Evolutionary conservation across 2,888 invertebrate species (phyloP).

Genomic region (Cylloceria caligata): DNA sequence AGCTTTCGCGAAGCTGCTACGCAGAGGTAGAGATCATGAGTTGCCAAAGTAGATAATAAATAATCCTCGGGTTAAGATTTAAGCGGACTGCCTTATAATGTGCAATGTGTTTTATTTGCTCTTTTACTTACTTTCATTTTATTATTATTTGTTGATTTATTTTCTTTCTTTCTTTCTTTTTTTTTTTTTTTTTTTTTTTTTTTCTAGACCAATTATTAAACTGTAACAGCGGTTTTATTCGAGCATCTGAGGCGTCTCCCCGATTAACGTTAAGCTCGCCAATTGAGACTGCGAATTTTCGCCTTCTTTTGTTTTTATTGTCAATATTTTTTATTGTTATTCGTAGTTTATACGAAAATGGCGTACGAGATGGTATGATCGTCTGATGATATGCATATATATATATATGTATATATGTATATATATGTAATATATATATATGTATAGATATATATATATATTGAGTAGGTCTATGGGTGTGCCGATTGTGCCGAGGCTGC

Average conservation of each 20-base stretch:
- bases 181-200: conserved; percentile 34
- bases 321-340: conserved; percentile 49
- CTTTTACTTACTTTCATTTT: conserved; percentile 46
- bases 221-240: conserved; percentile 38
- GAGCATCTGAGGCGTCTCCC: conserved; percentile 13
- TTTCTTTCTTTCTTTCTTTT: conserved; percentile 31
- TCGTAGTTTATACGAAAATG: conserved; percentile 57
- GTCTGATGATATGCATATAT: conserved; percentile 17
- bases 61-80: conserved; percentile 67
- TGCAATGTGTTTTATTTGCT: conserved; percentile 70
- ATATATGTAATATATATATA: conserved; percentile 1
- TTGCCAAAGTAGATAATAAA: conserved; percentile 73
- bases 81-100: conserved; percentile 70
- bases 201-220: conserved; percentile 16
- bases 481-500: conserved; percentile 67
- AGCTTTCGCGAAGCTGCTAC: conserved; percentile 64
- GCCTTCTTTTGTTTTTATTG: conserved; percentile 30
- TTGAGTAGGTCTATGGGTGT: conserved; percentile 49
- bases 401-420: background rate
- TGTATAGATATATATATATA: conserved; percentile 9
- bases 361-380: conserved; percentile 51
- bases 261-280: conserved; percentile 18
- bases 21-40: conserved; percentile 66
- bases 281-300: conserved; percentile 33
- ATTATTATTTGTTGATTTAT: conserved; percentile 47